Conservation (phyloP, 1,140 invertebrate genomes). For the Apis dorsata region DNA sequence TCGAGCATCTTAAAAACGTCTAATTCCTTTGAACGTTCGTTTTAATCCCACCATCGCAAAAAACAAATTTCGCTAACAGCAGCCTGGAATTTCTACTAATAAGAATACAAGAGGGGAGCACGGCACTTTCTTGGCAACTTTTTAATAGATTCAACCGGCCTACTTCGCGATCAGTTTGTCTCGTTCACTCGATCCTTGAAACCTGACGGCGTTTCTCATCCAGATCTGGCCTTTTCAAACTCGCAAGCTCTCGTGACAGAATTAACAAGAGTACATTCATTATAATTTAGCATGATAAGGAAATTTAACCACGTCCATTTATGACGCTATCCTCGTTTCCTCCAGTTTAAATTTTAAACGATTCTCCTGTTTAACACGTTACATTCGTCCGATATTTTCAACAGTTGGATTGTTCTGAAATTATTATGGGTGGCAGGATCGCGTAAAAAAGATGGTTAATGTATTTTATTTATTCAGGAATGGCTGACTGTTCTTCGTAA, state of each 20-base stretch:
- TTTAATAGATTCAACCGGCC: conserved; percentile 14
- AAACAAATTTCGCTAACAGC: neutral
- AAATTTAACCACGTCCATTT: no score
- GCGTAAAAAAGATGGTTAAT: no score
- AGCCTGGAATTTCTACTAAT: neutral
- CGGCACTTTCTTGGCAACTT: neutral
- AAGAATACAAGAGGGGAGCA: neutral
- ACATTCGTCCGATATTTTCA: no score
- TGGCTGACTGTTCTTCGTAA: neutral
- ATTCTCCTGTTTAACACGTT: no score
- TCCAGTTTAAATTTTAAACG: no score
- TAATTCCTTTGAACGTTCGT: neutral
- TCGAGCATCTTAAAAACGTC: neutral
- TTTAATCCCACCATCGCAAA: neutral
- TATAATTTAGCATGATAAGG: neutral
- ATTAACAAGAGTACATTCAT: neutral
- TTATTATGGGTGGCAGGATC: no score
- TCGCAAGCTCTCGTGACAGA: neutral
- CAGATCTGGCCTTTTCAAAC: conserved; percentile 20
- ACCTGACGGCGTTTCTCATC: conserved; percentile 25
- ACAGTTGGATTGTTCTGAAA: no score
- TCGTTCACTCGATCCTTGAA: neutral
- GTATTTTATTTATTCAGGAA: no score
- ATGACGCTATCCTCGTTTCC: no score
- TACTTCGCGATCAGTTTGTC: conserved; percentile 18